Evolutionary conservation across 1,140 invertebrate genomes (phyloP), one percentile per base, ranked within the genome.

Genomic region (Listronotus oregonensis): DNA sequence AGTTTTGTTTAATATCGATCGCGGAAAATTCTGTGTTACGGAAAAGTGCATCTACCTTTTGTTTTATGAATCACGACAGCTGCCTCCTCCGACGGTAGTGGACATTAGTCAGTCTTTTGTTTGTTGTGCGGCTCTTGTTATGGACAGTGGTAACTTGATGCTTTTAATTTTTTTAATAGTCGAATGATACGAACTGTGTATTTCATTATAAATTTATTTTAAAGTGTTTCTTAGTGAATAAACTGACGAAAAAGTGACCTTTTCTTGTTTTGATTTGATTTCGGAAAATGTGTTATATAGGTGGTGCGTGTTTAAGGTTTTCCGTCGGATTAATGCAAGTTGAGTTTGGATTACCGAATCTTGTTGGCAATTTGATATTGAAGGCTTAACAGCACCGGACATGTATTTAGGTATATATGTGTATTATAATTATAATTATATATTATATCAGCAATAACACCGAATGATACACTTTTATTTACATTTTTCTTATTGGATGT

Each of bases 81-180:
- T 39, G 46, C 46, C 46, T 49, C 46, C 46, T 49, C 18, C 46
- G 15, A 7, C 46, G 46, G 54, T 42, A 46, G 54, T 43, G 54
- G 17, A 57, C 54, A 32, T 14, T 57, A 40, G 61, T 34, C 61
- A 44, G 61, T 64, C 61, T 64, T 46, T 46, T 55, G 50, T 55
- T 61, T 61, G 17, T 43, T 66, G 64, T 64, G 49, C 44, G 49
- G 3, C 21, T 43, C 40, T 42, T 6, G 18, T 21, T 55, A 27
- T 55, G 32, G 47, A 12, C 47, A 15, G 15, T 14, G 50, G 6
- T 3, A 12, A 52, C n/a, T 52, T 52, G 50, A 34, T 52, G 31
- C 46, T 27, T 49, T 49, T 1, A 18, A 6, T 7, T 44, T 37
- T 37, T 37, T 37, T 37, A 10, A 37, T 5, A 37, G 34, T 37